Conservation (phyloP, 2,888 invertebrate genomes). For the Scrobipalpa costella region DNA sequence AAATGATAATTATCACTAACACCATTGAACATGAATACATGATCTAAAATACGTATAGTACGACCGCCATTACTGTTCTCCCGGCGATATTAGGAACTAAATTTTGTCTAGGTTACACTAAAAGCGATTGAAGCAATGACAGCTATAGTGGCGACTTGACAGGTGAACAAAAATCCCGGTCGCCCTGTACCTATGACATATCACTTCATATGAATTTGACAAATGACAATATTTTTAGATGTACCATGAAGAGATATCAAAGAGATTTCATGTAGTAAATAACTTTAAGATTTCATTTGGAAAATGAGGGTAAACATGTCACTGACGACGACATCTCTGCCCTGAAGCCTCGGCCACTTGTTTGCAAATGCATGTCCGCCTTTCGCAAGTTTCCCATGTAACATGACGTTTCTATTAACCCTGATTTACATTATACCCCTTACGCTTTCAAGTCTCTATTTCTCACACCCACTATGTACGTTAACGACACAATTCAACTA, state of each 20-base stretch:
- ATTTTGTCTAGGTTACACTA: no score
- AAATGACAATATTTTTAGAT: background rate
- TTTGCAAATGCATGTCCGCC: background rate
- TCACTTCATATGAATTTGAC: no score
- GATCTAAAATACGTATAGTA: no score
- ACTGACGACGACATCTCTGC: background rate
- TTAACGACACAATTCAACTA: background rate
- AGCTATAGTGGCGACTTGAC: no score
- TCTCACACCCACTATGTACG: background rate
- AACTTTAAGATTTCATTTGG: background rate
- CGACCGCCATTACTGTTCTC: no score
- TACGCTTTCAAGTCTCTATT: background rate
- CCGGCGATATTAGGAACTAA: no score
- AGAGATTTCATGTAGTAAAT: background rate
- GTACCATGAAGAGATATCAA: background rate
- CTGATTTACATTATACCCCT: slow-evolving; percentile 4
- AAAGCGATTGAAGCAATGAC: no score
- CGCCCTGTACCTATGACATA: no score
- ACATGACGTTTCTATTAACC: slow-evolving; percentile 30
- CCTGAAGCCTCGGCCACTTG: background rate
- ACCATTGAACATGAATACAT: no score
- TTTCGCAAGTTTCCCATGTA: background rate
- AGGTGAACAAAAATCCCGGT: no score
- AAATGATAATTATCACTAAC: no score
- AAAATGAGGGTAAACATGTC: background rate